Conservation (phyloP, 2,797 vertebrate species). For the Sebastes paucispinis region DNA sequence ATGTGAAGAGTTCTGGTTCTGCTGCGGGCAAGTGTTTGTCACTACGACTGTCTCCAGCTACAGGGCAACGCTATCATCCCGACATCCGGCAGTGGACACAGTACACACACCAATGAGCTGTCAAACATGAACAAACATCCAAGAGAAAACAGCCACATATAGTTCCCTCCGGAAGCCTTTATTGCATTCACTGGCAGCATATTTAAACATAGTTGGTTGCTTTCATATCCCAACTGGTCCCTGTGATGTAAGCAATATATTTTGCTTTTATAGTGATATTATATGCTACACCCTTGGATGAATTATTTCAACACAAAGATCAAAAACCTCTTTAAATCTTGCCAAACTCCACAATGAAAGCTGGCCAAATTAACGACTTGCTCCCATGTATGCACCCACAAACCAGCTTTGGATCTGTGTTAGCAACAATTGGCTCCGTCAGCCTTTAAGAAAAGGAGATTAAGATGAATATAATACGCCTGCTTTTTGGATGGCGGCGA, state of each 20-base stretch:
- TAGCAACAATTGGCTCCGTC: background rate
- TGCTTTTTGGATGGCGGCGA: background rate
- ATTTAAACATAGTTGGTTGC: background rate
- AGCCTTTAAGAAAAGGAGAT: constrained; percentile 9
- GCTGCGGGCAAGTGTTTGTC: constrained; percentile 44
- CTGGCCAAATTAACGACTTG: background rate
- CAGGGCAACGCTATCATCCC: constrained; percentile 12
- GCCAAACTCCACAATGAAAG: background rate
- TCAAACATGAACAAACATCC: constrained; percentile 41
- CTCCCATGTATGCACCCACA: background rate
- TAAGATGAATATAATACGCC: background rate
- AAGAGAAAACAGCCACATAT: constrained; percentile 14
- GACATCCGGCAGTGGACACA: constrained; percentile 4
- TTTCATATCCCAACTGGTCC: background rate
- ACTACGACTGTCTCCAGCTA: constrained; percentile 19
- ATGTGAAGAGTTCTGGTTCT: constrained; percentile 30
- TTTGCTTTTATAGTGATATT: background rate
- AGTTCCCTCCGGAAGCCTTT: background rate
- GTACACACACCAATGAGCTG: constrained; percentile 7
- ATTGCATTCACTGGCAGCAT: background rate
- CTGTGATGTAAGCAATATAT: background rate
- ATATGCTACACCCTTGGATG: background rate
- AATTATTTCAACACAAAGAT: background rate
- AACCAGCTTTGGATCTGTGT: background rate
- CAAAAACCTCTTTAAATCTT: background rate